phyloP scores from a whole-genome alignment of 2,888 invertebrate species.

The Romanomermis culicivorax region DNA sequence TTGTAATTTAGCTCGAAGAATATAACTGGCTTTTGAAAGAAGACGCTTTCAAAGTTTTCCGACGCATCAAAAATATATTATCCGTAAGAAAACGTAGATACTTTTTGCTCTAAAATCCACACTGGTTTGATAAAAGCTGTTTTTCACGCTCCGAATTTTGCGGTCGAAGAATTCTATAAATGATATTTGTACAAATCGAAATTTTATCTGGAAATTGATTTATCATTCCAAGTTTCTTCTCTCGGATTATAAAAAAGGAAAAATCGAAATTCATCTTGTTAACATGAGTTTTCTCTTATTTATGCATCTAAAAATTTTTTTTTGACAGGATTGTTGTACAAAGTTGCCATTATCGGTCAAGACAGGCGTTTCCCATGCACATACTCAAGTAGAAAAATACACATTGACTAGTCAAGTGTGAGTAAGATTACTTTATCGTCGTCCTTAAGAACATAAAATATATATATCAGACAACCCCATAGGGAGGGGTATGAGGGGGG shows the following conservation, averaged over 20 bases:
- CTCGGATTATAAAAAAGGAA: too few species aligned
- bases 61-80: background rate
- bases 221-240: too few species aligned
- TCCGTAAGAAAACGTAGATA: background rate
- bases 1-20: constrained; percentile 3
- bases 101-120: background rate
- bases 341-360: constrained; percentile 7
- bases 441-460: background rate
- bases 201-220: too few species aligned
- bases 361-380: background rate
- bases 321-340: constrained; percentile 5
- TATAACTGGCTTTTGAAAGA: constrained; percentile 5
- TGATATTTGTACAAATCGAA: too few species aligned
- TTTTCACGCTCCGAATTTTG: too few species aligned
- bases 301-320: too few species aligned
- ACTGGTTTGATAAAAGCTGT: background rate
- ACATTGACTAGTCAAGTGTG: constrained; percentile 2
- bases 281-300: background rate
- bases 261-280: too few species aligned
- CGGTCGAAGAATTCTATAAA: too few species aligned
- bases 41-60: constrained; percentile 1
- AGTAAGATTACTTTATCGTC: background rate
- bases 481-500: too few species aligned
- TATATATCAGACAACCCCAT: background rate
- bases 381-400: constrained; percentile 6